Evolutionary conservation across 1,140 invertebrate species (phyloP), one percentile per base, ranked within the genome.

Genomic region (Drosophila miranda): DNA sequence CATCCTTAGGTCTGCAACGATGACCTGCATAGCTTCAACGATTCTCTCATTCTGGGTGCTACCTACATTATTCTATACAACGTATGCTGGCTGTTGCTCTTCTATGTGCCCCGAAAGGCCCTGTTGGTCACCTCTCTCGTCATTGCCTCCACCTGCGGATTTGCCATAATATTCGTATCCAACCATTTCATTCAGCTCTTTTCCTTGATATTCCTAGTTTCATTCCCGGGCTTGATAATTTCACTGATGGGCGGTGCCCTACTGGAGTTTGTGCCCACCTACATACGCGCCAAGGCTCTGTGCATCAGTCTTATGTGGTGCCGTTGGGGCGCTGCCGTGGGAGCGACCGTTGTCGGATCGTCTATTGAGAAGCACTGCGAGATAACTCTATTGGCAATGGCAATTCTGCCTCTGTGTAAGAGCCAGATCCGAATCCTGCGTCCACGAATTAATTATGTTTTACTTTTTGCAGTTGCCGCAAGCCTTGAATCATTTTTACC

Each of bases 291-390:
- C 9, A 84, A 84, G 44, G 80, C 80, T 0, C 5, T 84, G 13
- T 84, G 80, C 28, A 84, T 84, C 1, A 66, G 80, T 21, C 28
- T 84, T 34, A 84, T 84, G 80, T 84, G 80, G 80, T 49, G 63
- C 6, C 67, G 80, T 0, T 76, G 52, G 41, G 80, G 80, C 1
- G 80, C 80, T 2, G 72, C 64, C 0, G 19, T 83, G 2, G 80
- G 80, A 3, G 51, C 79, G 6, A 43, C 58, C 1, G n/a, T 79
- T 6, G 51, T 78, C 26, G 80, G 80, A 3, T 42, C 43, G 8
- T 45, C 26, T 34, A 50, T 84, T 42, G 72, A 79, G n/a, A n/a
- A 49, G 0, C 44, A 23, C 21, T 84, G 80, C n/a, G 80, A 83
- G 43, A 30, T 76, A 7, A 79, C 61, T 6, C 26, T 84, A 13